Percentiles rank a stretch among this genome's conserved stretches.
These are phyloP conservation scores for Axinella damicornis DNA, from an alignment of 37 sponge, comb jelly and placozoan genomes.

Conservation along the genomic window DNA sequence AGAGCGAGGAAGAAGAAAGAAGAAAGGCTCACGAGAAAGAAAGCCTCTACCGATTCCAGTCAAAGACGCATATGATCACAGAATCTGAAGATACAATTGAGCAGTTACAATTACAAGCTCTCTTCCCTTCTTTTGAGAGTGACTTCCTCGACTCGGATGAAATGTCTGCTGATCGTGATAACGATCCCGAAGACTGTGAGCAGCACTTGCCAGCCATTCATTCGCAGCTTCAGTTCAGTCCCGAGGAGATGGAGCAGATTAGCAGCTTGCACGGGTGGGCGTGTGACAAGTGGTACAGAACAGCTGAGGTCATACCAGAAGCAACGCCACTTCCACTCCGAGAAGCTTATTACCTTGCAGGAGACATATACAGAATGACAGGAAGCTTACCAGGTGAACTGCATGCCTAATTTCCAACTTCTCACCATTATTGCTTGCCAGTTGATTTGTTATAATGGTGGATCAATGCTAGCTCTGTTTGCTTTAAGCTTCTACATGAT, in stretches of 20 bases:
- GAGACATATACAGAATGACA: no score
- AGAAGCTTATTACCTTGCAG: no score
- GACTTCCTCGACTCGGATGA: slow-evolving; percentile 21
- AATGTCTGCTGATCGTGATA: background rate
- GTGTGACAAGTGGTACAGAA: background rate
- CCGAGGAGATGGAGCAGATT: slow-evolving; percentile 15
- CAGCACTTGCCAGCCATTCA: no score
- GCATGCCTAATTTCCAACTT: no score
- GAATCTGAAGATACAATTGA: slow-evolving; percentile 34
- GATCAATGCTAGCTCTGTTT: no score
- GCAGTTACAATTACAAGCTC: slow-evolving; percentile 12
- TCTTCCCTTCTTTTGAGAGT: slow-evolving; percentile 66
- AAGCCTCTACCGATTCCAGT: slow-evolving; percentile 71
- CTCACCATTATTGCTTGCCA: no score
- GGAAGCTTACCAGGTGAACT: background rate
- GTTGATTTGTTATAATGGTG: no score
- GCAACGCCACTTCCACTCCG: no score
- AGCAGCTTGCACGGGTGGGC: background rate
- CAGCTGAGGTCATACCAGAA: no score
- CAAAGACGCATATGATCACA: slow-evolving; percentile 34
- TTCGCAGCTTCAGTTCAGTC: slow-evolving; percentile 3
- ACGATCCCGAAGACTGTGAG: no score
- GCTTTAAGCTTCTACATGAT: no score
- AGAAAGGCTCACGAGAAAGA: slow-evolving; percentile 62
- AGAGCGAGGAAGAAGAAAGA: slow-evolving; percentile 31